These are phyloP conservation scores for Xestobium rufovillosum DNA, from an alignment of 2,888 invertebrate species.

Conservation along the genomic window DNA sequence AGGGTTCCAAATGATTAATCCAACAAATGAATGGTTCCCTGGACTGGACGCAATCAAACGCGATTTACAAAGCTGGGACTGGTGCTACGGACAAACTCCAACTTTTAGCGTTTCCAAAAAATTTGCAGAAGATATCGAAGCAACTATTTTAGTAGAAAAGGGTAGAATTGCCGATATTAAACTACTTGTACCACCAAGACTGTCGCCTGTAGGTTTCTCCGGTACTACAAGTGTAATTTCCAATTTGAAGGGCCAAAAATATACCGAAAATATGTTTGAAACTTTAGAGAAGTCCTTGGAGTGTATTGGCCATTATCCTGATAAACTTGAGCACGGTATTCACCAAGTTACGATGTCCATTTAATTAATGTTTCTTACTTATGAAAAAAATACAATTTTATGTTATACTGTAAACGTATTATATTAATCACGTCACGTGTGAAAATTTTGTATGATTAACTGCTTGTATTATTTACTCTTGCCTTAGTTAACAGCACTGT, in stretches of 20 bases:
- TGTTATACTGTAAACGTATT: too few relatives aligned
- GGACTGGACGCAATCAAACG: slow-evolving; percentile 66
- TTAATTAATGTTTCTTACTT: too few relatives aligned
- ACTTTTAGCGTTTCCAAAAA: slow-evolving; percentile 66
- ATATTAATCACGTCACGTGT: slow-evolving; percentile 9
- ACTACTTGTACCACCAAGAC: slow-evolving; percentile 54
- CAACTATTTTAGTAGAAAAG: slow-evolving; percentile 57
- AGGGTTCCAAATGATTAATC: slow-evolving; percentile 80
- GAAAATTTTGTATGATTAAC: slow-evolving; percentile 9
- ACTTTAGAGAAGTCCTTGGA: too few relatives aligned
- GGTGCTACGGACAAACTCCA: slow-evolving; percentile 84
- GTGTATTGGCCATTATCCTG: too few relatives aligned
- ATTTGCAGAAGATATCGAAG: slow-evolving; percentile 53
- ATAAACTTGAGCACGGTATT: too few relatives aligned
- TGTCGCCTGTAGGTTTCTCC: slow-evolving; percentile 52
- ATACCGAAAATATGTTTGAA: slow-evolving; percentile 58
- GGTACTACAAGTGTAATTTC: slow-evolving; percentile 60
- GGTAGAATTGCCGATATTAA: slow-evolving; percentile 61
- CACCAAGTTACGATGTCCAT: too few relatives aligned
- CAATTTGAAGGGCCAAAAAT: slow-evolving; percentile 57
- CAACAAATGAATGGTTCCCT: slow-evolving; percentile 82
- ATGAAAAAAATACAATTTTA: too few relatives aligned
- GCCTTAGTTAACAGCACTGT: slow-evolving; percentile 25
- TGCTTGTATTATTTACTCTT: slow-evolving; percentile 17
- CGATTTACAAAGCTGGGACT: slow-evolving; percentile 74